These are phyloP conservation scores for Nettapus auritus DNA, from an alignment of 2,113 vertebrate species.

Conservation along the genomic window DNA sequence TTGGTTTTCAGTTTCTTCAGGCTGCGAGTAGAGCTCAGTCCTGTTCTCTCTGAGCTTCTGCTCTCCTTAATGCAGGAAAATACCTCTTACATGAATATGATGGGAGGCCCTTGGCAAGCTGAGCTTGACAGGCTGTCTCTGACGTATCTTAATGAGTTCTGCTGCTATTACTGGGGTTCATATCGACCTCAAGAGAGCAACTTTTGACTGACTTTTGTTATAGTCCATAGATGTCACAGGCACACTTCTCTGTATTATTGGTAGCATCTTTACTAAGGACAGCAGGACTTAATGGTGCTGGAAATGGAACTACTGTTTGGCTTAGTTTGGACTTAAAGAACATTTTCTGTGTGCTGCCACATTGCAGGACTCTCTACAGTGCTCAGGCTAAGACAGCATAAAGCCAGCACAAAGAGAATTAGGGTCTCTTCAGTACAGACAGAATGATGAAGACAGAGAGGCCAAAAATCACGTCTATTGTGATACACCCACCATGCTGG, in stretches of 20 bases:
- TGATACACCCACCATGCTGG: neutral
- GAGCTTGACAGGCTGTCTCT: neutral
- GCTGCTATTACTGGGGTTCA: neutral
- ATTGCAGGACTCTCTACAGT: neutral
- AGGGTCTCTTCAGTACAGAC: neutral
- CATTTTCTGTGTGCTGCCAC: neutral
- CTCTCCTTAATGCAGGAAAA: neutral
- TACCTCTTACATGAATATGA: neutral
- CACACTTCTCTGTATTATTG: neutral
- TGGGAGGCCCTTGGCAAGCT: neutral
- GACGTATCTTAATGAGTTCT: neutral
- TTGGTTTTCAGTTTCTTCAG: neutral
- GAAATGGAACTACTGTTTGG: neutral
- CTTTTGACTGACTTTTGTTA: neutral
- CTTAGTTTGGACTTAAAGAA: neutral
- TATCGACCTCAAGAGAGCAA: neutral
- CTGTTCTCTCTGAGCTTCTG: neutral
- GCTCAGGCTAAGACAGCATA: neutral
- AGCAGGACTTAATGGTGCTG: neutral
- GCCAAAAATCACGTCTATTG: neutral
- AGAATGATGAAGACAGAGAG: neutral
- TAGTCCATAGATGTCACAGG: neutral
- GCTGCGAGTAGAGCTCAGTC: neutral
- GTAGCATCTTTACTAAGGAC: neutral
- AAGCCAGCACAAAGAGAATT: neutral